Percentiles rank a stretch among this genome's conserved stretches.
These are phyloP conservation scores for Oedothorax gibbosus DNA, from an alignment of 1,140 invertebrate genomes.

Conservation along the genomic window DNA sequence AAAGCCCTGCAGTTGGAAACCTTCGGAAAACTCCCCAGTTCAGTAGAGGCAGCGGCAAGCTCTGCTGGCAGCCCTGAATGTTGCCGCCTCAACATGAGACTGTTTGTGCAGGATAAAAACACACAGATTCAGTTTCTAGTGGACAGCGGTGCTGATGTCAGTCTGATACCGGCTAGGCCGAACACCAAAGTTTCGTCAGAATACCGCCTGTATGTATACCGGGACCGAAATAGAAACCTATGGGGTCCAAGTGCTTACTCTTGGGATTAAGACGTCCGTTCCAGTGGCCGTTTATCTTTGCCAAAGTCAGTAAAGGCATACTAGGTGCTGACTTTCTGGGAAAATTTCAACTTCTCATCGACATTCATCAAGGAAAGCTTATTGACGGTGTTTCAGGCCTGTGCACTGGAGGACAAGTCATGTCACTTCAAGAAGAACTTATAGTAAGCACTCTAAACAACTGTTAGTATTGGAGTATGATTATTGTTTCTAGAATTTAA, in stretches of 20 bases:
- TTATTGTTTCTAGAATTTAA: too few relatives aligned
- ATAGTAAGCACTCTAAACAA: too few relatives aligned
- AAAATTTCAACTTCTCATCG: constrained; percentile 26
- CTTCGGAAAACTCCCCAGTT: not conserved
- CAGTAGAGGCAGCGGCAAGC: constrained; percentile 32
- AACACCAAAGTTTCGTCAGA: constrained; percentile 16
- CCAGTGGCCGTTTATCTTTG: constrained; percentile 30
- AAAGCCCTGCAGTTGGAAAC: constrained; percentile 4
- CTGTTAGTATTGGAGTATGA: too few relatives aligned
- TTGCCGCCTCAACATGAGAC: too few relatives aligned
- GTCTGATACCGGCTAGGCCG: too few relatives aligned
- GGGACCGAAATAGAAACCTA: constrained; percentile 3
- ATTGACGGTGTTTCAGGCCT: constrained; percentile 6
- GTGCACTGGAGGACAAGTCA: too few relatives aligned
- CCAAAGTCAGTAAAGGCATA: constrained; percentile 31
- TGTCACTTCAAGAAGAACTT: too few relatives aligned
- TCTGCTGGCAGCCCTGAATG: too few relatives aligned
- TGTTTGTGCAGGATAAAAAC: too few relatives aligned
- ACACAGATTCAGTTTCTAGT: too few relatives aligned
- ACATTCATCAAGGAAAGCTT: not conserved
- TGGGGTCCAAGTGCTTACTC: constrained; percentile 5
- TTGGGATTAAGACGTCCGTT: constrained; percentile 14
- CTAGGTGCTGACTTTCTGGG: constrained; percentile 31
- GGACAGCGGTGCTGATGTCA: too few relatives aligned
- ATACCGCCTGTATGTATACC: constrained; percentile 38